A percentile compares a stretch with the other conserved stretches of the same genome.
Conservation (phyloP, 2,797 vertebrate genomes). For the Clamator glandarius region DNA sequence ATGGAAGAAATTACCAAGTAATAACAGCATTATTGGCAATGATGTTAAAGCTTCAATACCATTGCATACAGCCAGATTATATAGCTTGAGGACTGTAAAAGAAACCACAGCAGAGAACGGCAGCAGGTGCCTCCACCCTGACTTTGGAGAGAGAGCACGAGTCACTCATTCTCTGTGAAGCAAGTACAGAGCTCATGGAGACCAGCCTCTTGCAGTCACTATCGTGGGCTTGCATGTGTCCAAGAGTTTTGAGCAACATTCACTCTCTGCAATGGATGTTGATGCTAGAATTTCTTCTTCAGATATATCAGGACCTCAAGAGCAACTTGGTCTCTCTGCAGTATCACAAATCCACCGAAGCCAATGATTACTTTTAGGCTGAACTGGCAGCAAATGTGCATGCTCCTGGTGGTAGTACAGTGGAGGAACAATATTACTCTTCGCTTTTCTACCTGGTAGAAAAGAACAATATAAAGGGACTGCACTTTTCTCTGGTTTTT, state of each 20-base stretch:
- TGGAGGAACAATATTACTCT: not conserved
- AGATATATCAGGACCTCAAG: not conserved
- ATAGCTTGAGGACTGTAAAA: not conserved
- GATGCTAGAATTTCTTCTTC: not conserved
- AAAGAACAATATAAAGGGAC: not conserved
- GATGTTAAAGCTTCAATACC: not conserved
- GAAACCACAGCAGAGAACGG: not conserved
- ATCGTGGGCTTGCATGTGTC: rapidly evolving
- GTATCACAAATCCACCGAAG: not conserved
- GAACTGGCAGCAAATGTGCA: not conserved
- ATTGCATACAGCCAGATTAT: not conserved
- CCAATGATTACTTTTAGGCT: not conserved
- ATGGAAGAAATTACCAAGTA: not conserved
- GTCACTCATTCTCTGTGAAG: not conserved
- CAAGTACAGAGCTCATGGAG: rapidly evolving
- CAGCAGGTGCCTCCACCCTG: not conserved
- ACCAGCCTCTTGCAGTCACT: not conserved
- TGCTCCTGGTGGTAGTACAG: not conserved
- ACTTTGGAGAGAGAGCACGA: not conserved
- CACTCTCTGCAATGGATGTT: not conserved
- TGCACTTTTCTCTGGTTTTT: not conserved
- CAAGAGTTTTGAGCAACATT: not conserved
- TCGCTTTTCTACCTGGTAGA: not conserved
- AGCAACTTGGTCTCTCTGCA: not conserved
- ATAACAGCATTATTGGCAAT: not conserved